Conservation (phyloP, 1,140 invertebrate species). For the Pectinophora gossypiella region DNA sequence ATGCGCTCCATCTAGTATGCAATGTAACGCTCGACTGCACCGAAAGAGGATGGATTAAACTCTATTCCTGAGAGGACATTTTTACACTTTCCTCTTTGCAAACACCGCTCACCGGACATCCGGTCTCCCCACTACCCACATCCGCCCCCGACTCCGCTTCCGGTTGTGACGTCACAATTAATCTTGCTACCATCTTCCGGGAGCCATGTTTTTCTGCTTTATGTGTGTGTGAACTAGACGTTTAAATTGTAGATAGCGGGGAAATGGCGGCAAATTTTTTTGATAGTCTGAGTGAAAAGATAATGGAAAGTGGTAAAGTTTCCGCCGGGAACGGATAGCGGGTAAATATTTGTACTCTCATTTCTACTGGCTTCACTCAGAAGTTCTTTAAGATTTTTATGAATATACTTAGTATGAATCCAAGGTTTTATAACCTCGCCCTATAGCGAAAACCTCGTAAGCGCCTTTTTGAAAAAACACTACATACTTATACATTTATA, state of each 20-base stretch:
- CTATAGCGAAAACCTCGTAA: no score
- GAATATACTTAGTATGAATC: no score
- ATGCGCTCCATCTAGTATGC: no score
- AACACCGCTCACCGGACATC: no score
- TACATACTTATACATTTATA: no score
- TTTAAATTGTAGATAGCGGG: neutral
- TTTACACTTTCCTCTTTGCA: neutral
- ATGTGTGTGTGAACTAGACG: neutral
- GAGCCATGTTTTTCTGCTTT: neutral
- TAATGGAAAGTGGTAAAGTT: no score
- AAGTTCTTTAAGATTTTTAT: no score
- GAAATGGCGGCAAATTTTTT: neutral
- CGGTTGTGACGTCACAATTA: neutral
- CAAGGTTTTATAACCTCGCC: no score
- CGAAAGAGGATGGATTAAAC: neutral
- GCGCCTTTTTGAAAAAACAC: no score
- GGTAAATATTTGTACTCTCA: no score
- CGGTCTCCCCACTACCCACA: neutral
- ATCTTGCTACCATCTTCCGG: neutral
- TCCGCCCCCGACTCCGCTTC: neutral
- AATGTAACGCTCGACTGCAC: constrained; percentile 12
- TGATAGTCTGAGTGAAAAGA: neutral
- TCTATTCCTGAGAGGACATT: neutral
- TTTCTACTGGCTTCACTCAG: no score
- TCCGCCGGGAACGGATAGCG: no score